Conservation (phyloP, 2,113 vertebrate genomes). For the Archocentrus centrarchus region DNA sequence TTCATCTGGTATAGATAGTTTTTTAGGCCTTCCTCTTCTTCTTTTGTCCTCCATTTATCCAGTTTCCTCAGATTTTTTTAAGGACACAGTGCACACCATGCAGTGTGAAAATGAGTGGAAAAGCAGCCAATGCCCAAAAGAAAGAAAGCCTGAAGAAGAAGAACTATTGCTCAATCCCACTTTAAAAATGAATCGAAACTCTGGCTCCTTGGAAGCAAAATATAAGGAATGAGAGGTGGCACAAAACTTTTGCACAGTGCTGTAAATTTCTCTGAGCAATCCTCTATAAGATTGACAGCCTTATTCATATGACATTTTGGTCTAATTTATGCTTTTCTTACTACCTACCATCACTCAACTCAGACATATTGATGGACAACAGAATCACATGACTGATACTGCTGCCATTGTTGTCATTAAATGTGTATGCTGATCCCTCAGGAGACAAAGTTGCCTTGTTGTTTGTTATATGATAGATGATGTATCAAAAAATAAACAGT, state of each 20-base stretch:
- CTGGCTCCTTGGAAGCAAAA: not conserved
- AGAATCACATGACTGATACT: not conserved
- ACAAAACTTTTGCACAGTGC: not conserved
- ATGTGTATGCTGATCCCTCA: not conserved
- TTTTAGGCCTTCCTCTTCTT: rapidly evolving
- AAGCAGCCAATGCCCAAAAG: not conserved
- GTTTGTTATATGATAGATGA: not conserved
- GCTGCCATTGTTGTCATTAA: not conserved
- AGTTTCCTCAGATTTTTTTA: not conserved
- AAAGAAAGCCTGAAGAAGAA: not conserved
- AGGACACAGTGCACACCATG: not conserved
- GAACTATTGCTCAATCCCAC: not conserved
- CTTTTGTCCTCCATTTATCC: not conserved
- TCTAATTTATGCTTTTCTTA: not conserved
- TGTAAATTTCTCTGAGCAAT: rapidly evolving
- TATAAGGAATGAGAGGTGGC: not conserved
- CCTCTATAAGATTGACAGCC: not conserved
- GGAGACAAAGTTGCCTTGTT: not conserved
- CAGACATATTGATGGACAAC: not conserved
- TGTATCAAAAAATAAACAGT: not conserved
- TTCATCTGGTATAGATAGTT: not conserved
- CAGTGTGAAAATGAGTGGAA: not conserved
- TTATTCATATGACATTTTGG: not conserved
- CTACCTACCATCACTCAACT: not conserved
- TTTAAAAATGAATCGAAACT: not conserved